Conservation (phyloP, 1,140 invertebrate species). For the Heterodera carotae region DNA sequence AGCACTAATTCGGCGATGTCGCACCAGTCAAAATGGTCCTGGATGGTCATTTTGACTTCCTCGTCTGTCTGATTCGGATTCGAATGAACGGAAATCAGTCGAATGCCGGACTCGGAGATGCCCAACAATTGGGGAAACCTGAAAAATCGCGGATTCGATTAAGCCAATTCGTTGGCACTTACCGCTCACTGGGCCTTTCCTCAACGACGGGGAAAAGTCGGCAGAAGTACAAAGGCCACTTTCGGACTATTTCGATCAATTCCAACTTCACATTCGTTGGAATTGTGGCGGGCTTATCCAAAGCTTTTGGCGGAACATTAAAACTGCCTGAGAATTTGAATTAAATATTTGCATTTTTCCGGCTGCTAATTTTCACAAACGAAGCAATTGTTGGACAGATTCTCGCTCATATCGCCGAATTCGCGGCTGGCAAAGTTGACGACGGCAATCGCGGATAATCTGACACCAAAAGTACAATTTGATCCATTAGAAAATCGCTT, state of each 20-base stretch:
- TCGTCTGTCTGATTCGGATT: slow-evolving; percentile 22
- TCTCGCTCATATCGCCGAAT: slow-evolving; percentile 48
- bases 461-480: slow-evolving; percentile 30
- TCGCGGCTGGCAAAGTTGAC: slow-evolving; percentile 23
- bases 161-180: background rate
- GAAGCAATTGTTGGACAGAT: slow-evolving; percentile 33
- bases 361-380: slow-evolving; percentile 17
- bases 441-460: slow-evolving; percentile 41
- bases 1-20: slow-evolving; percentile 35
- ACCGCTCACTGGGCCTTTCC: slow-evolving; percentile 41
- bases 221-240: slow-evolving; percentile 47
- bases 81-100: slow-evolving; percentile 31
- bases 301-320: slow-evolving; percentile 32
- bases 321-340: slow-evolving; percentile 22
- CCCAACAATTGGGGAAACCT: background rate
- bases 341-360: background rate
- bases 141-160: background rate
- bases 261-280: slow-evolving; percentile 37
- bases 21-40: slow-evolving; percentile 43
- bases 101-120: slow-evolving; percentile 42
- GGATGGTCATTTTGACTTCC: slow-evolving; percentile 31
- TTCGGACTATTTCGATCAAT: slow-evolving; percentile 39
- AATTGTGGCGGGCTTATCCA: slow-evolving; percentile 34
- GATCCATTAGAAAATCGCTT: background rate
- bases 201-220: slow-evolving; percentile 44